A percentile compares a stretch with the other conserved stretches of the same genome.
phyloP scores from a whole-genome alignment of 2,797 vertebrate species.

The Argyrosomus regius region DNA sequence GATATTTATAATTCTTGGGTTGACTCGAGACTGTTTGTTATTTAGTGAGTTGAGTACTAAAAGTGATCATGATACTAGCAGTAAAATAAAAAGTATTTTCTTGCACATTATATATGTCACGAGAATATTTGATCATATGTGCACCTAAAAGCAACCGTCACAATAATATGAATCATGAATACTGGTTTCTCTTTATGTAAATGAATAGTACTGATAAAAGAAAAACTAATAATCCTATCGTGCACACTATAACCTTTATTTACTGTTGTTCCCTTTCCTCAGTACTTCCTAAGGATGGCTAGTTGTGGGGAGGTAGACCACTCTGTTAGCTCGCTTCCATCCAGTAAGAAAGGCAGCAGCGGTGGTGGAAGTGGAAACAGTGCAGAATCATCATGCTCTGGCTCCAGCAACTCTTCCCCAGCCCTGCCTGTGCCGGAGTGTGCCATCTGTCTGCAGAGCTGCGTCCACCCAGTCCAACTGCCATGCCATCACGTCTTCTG shows the following conservation, averaged over 20 bases:
- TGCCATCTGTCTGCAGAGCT: constrained; percentile 98
- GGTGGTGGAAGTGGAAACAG: constrained; percentile 86
- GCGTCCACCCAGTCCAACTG: constrained; percentile 97
- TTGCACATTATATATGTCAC: not conserved
- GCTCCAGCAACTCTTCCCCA: constrained; percentile 88
- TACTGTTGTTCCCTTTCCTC: constrained; percentile 15
- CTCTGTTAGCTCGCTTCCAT: constrained; percentile 93
- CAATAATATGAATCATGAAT: not conserved
- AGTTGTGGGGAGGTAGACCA: constrained; percentile 97
- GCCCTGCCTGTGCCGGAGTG: constrained; percentile 94
- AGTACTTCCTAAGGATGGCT: constrained; percentile 96
- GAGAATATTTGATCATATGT: not conserved
- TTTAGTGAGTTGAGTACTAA: not conserved
- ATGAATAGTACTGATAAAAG: not conserved
- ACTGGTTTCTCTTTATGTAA: not conserved
- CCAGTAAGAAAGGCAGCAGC: constrained; percentile 90
- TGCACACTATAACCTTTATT: not conserved
- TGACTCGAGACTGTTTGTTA: not conserved
- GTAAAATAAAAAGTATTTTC: not conserved
- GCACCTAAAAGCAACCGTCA: not conserved
- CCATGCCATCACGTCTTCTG: constrained; percentile 99
- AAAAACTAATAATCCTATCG: not conserved
- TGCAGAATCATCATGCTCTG: constrained; percentile 85
- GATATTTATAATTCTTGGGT: not conserved
- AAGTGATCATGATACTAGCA: not conserved